A percentile compares a stretch with the other conserved stretches of the same genome.
Conservation (phyloP, 2,888 invertebrate genomes). For the Nebria salina region DNA sequence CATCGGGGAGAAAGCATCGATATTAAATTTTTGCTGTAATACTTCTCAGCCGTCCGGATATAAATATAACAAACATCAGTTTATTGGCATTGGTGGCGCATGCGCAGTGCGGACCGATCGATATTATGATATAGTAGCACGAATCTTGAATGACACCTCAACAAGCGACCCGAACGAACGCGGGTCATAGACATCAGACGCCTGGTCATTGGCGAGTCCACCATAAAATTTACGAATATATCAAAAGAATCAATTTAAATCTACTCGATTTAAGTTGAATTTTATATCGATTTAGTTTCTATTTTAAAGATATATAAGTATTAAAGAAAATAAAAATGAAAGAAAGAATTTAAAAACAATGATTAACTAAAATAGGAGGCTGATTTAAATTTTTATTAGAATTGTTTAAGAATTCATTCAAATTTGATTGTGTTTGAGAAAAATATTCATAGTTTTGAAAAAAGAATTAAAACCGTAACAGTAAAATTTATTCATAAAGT, state of each 20-base stretch:
- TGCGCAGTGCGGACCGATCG: constrained; percentile 33
- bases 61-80: constrained; percentile 45
- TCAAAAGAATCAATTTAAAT: not conserved
- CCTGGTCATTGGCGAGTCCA: not conserved
- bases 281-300: no score
- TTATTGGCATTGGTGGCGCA: constrained; percentile 34
- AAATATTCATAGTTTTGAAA: not conserved
- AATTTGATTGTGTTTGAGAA: not conserved
- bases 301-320: no score
- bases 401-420: not conserved
- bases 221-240: not conserved
- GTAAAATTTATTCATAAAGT: not conserved
- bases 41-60: constrained; percentile 16
- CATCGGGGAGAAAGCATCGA: not conserved
- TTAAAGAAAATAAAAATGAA: no score
- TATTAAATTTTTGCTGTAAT: not conserved
- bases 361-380: no score
- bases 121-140: constrained; percentile 28
- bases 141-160: constrained; percentile 35
- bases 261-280: not conserved
- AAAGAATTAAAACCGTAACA: not conserved
- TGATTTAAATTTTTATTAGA: no score
- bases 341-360: no score
- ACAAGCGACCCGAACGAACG: constrained; percentile 12
- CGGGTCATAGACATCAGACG: not conserved